A percentile compares a stretch with the other conserved stretches of the same genome.
These are phyloP conservation scores for Engraulis encrasicolus DNA, from an alignment of 2,113 vertebrate genomes.

Conservation along the genomic window DNA sequence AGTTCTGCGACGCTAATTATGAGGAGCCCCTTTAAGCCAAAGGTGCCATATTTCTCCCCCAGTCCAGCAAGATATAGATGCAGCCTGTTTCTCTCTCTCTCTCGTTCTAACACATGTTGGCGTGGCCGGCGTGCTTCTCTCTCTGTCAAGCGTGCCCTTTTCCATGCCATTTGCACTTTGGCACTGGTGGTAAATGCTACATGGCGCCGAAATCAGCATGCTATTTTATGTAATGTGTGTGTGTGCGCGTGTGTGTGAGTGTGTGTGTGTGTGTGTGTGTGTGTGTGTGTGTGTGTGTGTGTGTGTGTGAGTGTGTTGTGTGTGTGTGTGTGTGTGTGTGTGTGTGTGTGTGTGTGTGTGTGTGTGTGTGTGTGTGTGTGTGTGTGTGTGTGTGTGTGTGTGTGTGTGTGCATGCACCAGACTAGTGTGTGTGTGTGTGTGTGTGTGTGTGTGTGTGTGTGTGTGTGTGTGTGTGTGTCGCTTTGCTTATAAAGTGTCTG, in stretches of 20 bases:
- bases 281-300: too few relatives aligned
- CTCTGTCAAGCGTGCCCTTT: neutral
- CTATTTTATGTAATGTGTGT: neutral
- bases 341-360: neutral
- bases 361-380: neutral
- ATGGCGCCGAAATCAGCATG: neutral
- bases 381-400: too few relatives aligned
- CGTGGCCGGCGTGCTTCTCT: neutral
- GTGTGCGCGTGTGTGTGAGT: neutral
- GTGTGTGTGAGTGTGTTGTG: too few relatives aligned
- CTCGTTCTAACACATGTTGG: too few relatives aligned
- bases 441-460: too few relatives aligned
- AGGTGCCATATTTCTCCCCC: too few relatives aligned
- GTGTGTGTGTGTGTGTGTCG: too few relatives aligned
- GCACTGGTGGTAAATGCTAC: neutral
- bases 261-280: neutral
- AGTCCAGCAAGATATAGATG: neutral
- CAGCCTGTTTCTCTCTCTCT: neutral
- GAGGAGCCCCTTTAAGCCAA: too few relatives aligned
- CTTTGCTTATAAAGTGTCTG: too few relatives aligned
- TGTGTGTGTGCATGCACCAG: too few relatives aligned
- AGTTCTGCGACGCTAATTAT: too few relatives aligned
- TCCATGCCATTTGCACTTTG: slow-evolving; percentile 11
- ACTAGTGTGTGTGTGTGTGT: neutral
- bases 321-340: neutral